Evolutionary conservation across 2,888 invertebrate species (phyloP), one percentile per base, ranked within the genome.

Genomic region (Oscheius sp.): DNA sequence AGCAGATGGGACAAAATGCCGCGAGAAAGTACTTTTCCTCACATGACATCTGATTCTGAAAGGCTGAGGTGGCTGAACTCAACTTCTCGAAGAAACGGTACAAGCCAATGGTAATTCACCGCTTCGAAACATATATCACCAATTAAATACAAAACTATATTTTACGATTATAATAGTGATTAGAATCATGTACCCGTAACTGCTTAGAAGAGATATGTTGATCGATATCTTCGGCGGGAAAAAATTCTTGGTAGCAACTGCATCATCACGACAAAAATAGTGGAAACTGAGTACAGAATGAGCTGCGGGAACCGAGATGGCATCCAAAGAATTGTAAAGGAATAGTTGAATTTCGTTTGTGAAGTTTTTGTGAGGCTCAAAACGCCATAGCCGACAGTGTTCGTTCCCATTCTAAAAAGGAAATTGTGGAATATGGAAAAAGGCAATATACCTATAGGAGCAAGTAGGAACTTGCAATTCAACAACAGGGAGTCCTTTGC

Each of bases 391-490:
- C 70, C 70, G 42, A 70, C 50, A 11, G 70, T 59, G 3, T 58
- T 58, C 9, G 70, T 70, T 21, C 70, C 70, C 70, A 70, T 70
- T 59, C 70, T 70, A 21, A 58, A 29, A 2, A 70, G 47, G 3
- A 58, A 42, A 9, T 63, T 63, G 63, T 4, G 21, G 4, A 42
- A 63, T 37, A 37, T 21, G 63, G 2, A 32, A 53, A 68, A 51
- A 4, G 11, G 13, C 33, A 55, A 70, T 62, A 13, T 35, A 83
- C 82, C 82, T 72, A 65, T 83, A 83, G 29, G 81, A 81, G 76
- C 83, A 83, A 48, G 83, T 83, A 32, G 83, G 83, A 13, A 78
- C 74, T 53, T 80, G 78, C 29, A 83, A n/a, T 57, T 83, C 81
- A 42, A 80, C 47, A 11, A 77, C 37, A 7, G 78, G 77, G 33